Evolutionary conservation across 2,797 vertebrate species (phyloP), one percentile per base, ranked within the genome.

Genomic region (Phoxinus dragarum): DNA sequence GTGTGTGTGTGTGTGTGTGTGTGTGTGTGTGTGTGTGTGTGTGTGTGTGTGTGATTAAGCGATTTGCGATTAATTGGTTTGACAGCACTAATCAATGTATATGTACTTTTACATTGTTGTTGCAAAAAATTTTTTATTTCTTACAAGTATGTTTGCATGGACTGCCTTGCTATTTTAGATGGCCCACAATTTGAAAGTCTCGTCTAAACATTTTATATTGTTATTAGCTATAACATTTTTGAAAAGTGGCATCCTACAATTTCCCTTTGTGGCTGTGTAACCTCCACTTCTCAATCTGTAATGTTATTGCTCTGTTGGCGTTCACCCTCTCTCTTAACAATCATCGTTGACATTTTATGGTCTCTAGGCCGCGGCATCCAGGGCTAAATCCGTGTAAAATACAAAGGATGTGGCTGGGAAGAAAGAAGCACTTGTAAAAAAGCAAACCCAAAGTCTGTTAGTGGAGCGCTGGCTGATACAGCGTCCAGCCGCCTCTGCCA

Each of bases 391-490:
- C 71, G 36, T 69, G 87, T 86, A 88, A 86, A 90, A 80, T n/a
- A 93, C 91, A 87, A 88, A 82, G 89, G 87, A 90, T 89, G 90
- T 90, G 91, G 87, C 90, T 90, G 90, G 86, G 90, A 88, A 90
- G 88, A 92, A 92, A 92, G 88, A 75, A 90, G 91, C 89, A 90
- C 91, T 91, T 91, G 90, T 90, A 80, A 68, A 84, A 52, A 85
- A 89, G 89, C 87, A 86, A 89, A 89, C 90, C 89, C 88, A 88
- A 89, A 75, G 59, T 82, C 84, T 54, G 76, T 88, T n/a, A 88
- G 87, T 84, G 86, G 54, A 88, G 85, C 81, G 69, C 49, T 85
- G 87, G 88, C 81, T 85, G 82, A 89, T 87, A 89, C 86, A 90
- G 89, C 87, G 82, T 87, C 88, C 90, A 92, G 89, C 90, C 90